These are phyloP conservation scores for Drosophila tripunctata DNA, from an alignment of 2,888 invertebrate species.

Conservation along the genomic window DNA sequence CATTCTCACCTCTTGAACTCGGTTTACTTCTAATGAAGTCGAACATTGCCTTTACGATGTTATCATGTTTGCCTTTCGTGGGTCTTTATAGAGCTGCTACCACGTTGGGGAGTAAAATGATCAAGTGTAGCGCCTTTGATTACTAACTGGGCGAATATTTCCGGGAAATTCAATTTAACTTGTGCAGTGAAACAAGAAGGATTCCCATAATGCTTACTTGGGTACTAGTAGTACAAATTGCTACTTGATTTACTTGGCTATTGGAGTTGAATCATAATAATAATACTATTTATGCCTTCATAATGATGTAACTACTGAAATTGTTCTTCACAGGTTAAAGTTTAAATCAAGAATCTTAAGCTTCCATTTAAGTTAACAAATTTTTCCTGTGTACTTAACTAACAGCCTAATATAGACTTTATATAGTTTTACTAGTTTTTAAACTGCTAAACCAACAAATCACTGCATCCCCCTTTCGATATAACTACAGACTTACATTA, in stretches of 20 bases:
- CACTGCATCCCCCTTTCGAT: neutral
- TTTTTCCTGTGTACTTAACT: too few relatives aligned
- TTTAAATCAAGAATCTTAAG: too few relatives aligned
- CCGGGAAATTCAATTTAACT: slow-evolving; percentile 20
- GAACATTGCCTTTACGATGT: slow-evolving; percentile 52
- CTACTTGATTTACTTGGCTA: neutral
- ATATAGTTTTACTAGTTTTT: neutral
- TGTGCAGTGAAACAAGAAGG: neutral
- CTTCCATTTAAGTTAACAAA: too few relatives aligned
- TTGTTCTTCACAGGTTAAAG: too few relatives aligned
- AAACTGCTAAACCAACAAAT: neutral
- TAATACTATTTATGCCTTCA: too few relatives aligned
- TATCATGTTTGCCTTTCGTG: slow-evolving; percentile 26
- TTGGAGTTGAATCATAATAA: too few relatives aligned
- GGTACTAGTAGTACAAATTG: too few relatives aligned
- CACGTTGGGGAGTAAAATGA: neutral
- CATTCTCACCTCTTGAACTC: slow-evolving; percentile 69
- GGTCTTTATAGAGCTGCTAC: slow-evolving; percentile 22
- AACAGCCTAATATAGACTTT: too few relatives aligned
- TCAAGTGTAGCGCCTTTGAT: slow-evolving; percentile 46
- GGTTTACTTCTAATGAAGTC: slow-evolving; percentile 74
- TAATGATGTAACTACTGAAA: too few relatives aligned
- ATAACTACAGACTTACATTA: neutral
- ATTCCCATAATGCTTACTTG: neutral
- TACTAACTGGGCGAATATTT: slow-evolving; percentile 16